Base-by-base conservation (phyloP, 2,797 vertebrate species). In the Enteromius treurensis region DNA sequence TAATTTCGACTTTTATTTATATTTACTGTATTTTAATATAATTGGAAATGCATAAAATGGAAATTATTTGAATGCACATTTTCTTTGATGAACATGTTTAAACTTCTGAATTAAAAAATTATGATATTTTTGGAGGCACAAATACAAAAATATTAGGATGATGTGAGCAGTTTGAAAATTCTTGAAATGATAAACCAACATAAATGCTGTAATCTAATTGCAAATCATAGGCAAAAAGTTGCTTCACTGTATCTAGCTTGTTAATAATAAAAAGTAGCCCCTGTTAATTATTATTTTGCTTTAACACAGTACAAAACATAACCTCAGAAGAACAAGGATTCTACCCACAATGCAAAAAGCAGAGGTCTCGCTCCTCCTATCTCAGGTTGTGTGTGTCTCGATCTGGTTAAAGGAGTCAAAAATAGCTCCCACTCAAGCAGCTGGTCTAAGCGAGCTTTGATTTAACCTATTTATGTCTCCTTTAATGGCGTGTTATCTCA, bases 401-500 rank as follows among this genome's bases (percentile, higher is more conserved):
- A 53, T 58, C 53, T 42, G 73, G 47, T 65, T 60, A 74, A 69
- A 64, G 81, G 76, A 74, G 32, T 42, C 82, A 55, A 55, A 83
- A 45, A 80, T 80, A 84, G 67, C 77, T 77, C n/a, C 58, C 34
- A 55, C 53, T 71, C 32, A 69, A 79, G 70, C 83, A 80, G 81
- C 65, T 74, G 29, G 69, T 42, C 58, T 55, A 49, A 69, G 60
- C 37, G 9, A 81, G 53, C 65, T 83, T 78, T 77, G 32, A 69
- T 79, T 78, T 83, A 83, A 83, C 82, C 75, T 79, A 64, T 77
- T 26, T 84, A 79, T 86, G 77, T 40, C 86, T 89, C 76, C 73
- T 83, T 89, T 82, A 80, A 86, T 85, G 87, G 86, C 83, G 86
- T 75, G 77, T 85, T 87, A 89, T 79, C 83, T 87, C 60, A 89